A percentile compares a stretch with the other conserved stretches of the same genome.
phyloP scores from a whole-genome alignment of 2,113 vertebrate genomes.

The Ursus arctos region DNA sequence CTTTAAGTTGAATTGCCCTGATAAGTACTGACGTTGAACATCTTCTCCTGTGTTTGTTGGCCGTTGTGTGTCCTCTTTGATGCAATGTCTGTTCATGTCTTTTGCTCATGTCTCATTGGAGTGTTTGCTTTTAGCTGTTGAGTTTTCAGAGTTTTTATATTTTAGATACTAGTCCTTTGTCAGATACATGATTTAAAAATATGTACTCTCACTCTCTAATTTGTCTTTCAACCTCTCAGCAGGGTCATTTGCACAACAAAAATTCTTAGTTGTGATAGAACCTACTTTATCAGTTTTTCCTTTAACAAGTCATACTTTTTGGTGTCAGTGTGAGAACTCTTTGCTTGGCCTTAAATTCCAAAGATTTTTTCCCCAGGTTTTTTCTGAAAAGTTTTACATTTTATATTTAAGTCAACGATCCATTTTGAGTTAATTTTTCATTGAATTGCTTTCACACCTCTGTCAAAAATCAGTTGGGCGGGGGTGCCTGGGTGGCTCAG shows the following conservation, averaged over 20 bases:
- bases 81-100: background rate
- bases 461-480: rapidly evolving
- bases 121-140: background rate
- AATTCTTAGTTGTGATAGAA: no score
- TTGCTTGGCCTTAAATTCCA: background rate
- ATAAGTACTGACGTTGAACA: rapidly evolving
- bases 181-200: background rate
- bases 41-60: background rate
- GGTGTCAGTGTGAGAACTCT: background rate
- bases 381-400: background rate
- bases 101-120: background rate
- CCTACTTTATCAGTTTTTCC: background rate
- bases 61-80: background rate
- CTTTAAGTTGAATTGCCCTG: background rate
- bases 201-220: no score
- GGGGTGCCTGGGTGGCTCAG: background rate
- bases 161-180: background rate
- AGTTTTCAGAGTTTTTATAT: background rate
- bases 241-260: background rate
- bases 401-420: background rate
- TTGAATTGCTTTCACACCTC: background rate
- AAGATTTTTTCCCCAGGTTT: background rate
- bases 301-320: background rate
- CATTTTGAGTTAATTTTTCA: background rate
- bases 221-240: background rate